These are phyloP conservation scores for Zapornia atra DNA, from an alignment of 2,113 vertebrate species.

Conservation along the genomic window DNA sequence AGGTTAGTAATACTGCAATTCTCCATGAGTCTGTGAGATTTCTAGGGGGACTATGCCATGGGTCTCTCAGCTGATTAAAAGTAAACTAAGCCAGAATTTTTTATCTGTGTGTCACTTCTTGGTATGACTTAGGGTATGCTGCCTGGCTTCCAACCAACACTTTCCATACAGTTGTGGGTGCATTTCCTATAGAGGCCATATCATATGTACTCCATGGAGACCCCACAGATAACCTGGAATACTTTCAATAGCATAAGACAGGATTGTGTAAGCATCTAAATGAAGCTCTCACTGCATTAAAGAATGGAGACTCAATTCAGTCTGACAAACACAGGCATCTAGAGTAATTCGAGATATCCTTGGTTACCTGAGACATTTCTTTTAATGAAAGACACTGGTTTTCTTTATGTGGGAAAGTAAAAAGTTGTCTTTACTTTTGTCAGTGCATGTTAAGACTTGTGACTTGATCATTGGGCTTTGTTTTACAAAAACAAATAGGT, in stretches of 20 bases:
- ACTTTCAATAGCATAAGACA: not conserved
- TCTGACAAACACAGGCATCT: not conserved
- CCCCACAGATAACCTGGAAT: not conserved
- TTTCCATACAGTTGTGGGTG: not conserved
- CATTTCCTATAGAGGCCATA: not conserved
- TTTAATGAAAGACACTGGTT: not conserved
- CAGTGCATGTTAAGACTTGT: not conserved
- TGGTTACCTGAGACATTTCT: not conserved
- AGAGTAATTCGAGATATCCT: not conserved
- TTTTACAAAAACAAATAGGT: not conserved
- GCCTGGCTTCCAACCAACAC: not conserved
- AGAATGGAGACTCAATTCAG: not conserved
- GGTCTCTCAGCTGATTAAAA: not conserved
- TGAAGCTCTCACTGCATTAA: not conserved
- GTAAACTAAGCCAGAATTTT: not conserved
- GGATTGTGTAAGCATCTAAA: not conserved
- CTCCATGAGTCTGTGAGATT: not conserved
- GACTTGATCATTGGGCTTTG: not conserved
- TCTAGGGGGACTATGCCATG: not conserved
- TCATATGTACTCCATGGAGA: not conserved
- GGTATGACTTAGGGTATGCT: not conserved
- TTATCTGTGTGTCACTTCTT: not conserved
- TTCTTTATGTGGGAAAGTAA: not conserved
- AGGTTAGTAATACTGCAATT: not conserved
- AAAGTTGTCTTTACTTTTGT: not conserved